Conservation (phyloP, 2,113 vertebrate genomes). For the Peromyscus polionotus region DNA sequence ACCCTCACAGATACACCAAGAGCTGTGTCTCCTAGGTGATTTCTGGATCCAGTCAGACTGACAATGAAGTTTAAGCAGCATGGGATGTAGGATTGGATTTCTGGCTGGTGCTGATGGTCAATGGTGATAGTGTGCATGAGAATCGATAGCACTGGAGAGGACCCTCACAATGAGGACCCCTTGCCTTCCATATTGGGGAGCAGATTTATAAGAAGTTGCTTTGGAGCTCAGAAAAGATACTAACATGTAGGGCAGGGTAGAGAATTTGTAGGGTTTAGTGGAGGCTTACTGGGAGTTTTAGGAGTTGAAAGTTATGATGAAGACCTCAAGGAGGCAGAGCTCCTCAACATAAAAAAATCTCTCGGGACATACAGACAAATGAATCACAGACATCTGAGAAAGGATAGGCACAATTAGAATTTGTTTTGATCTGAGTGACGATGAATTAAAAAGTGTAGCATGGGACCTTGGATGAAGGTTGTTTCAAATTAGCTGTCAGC, state of each 20-base stretch:
- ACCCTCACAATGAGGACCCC: background rate
- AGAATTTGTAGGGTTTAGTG: background rate
- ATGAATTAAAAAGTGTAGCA: background rate
- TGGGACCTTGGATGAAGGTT: background rate
- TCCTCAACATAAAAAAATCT: background rate
- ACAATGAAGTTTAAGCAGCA: background rate
- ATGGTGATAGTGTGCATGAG: background rate
- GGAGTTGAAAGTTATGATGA: background rate
- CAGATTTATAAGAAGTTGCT: background rate
- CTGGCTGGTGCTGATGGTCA: background rate
- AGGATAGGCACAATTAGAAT: background rate
- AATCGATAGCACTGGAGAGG: background rate
- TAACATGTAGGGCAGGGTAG: background rate
- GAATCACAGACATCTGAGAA: background rate
- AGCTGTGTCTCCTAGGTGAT: background rate
- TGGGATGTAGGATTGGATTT: background rate
- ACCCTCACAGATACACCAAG: background rate
- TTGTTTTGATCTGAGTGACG: background rate
- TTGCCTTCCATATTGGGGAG: background rate
- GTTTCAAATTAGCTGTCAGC: constrained; percentile 1
- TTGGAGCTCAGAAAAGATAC: background rate
- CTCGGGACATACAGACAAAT: background rate
- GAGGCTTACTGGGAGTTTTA: background rate
- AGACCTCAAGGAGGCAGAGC: background rate
- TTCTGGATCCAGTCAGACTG: background rate